phyloP scores from a whole-genome alignment of 1,140 invertebrate species.

The Anadara kagoshimensis region DNA sequence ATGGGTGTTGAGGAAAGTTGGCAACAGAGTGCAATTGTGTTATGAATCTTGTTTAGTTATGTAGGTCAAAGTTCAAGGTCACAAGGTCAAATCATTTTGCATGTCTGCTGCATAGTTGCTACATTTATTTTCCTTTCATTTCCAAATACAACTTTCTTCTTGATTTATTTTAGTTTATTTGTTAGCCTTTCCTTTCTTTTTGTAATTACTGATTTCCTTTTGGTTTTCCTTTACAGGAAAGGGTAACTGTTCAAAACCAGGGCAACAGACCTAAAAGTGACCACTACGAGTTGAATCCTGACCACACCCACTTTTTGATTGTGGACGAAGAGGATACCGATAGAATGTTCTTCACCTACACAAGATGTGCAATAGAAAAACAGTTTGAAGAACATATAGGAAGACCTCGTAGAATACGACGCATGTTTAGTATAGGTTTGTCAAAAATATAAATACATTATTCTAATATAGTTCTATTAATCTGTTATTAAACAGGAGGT shows the following conservation, averaged over 20 bases:
- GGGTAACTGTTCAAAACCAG: conserved; percentile 46
- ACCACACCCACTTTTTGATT: conserved; percentile 69
- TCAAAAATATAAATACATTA: too few relatives aligned
- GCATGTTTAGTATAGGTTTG: conserved; percentile 46
- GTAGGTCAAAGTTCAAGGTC: too few relatives aligned
- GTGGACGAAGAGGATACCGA: conserved; percentile 53
- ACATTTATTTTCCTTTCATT: not conserved
- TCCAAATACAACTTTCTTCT: too few relatives aligned
- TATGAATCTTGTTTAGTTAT: too few relatives aligned
- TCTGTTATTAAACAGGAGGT: too few relatives aligned
- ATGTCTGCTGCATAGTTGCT: too few relatives aligned
- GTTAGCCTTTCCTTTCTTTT: not conserved
- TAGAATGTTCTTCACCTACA: conserved; percentile 19
- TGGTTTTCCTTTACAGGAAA: conserved; percentile 28
- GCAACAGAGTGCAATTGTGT: too few relatives aligned
- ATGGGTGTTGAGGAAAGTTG: too few relatives aligned
- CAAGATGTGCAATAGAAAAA: conserved; percentile 44
- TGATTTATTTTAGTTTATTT: too few relatives aligned
- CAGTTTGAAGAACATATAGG: conserved; percentile 37
- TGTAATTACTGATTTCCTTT: not conserved
- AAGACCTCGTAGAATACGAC: conserved; percentile 10
- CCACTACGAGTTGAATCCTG: conserved; percentile 64
- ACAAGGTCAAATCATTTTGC: too few relatives aligned
- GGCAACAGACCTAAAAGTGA: conserved; percentile 44
- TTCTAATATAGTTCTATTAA: too few relatives aligned